These are phyloP conservation scores for Dinomys branickii DNA, from an alignment of 2,113 vertebrate genomes.

Conservation along the genomic window DNA sequence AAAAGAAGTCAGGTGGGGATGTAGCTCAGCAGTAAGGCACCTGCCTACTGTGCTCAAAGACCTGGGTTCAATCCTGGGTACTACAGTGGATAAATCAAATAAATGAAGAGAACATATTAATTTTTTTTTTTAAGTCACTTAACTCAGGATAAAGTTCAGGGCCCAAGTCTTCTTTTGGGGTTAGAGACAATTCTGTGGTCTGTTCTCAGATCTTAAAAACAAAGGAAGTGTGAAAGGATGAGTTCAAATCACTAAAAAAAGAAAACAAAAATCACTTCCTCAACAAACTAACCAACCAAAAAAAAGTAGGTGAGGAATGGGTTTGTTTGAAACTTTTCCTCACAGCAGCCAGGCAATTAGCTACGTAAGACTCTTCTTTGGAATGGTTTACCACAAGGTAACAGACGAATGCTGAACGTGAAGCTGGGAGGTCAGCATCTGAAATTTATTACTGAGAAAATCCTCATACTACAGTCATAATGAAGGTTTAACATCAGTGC, in stretches of 20 bases:
- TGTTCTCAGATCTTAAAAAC: neutral
- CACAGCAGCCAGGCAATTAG: neutral
- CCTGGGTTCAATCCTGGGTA: no score
- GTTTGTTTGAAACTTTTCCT: constrained; percentile 9
- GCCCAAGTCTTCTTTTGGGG: neutral
- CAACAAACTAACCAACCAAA: neutral
- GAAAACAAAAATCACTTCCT: constrained; percentile 7
- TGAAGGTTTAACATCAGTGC: neutral
- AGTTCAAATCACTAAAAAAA: constrained; percentile 1
- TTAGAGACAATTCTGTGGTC: neutral
- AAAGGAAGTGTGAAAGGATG: neutral
- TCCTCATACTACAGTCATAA: neutral
- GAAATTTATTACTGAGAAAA: constrained; percentile 31
- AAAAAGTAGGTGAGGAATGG: neutral
- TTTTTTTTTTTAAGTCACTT: neutral
- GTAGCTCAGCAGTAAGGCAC: no score
- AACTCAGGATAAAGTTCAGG: neutral
- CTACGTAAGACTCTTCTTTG: neutral
- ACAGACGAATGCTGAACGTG: neutral
- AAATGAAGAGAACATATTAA: no score
- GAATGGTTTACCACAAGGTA: neutral
- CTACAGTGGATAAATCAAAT: neutral
- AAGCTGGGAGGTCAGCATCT: neutral
- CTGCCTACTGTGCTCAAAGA: no score
- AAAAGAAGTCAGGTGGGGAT: neutral